phyloP scores from a whole-genome alignment of 2,797 vertebrate species.

The Pitangus sulphuratus region DNA sequence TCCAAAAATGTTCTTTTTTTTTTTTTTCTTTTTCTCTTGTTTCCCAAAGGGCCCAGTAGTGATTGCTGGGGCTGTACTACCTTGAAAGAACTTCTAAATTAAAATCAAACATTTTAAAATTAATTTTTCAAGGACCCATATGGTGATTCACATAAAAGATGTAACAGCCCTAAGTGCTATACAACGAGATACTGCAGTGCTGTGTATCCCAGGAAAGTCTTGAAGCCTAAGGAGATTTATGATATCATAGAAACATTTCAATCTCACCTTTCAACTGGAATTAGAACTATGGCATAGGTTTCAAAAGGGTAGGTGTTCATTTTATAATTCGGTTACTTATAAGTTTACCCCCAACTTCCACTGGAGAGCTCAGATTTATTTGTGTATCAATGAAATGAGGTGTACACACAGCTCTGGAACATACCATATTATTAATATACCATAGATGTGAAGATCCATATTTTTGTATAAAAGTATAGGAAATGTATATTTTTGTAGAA shows the following conservation, averaged over 20 bases:
- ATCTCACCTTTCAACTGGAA: not conserved
- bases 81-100: slow-evolving; percentile 17
- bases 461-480: not conserved
- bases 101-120: slow-evolving; percentile 17
- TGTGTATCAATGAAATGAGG: not conserved
- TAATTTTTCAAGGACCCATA: not conserved
- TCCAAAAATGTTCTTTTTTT: slow-evolving; percentile 43
- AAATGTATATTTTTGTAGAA: not conserved
- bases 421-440: not conserved
- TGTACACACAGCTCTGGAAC: not conserved
- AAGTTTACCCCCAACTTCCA: slow-evolving; percentile 2
- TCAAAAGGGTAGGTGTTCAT: not conserved
- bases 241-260: not conserved
- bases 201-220: not conserved
- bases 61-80: slow-evolving; percentile 50
- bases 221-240: not conserved
- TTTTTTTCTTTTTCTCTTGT: not conserved
- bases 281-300: not conserved
- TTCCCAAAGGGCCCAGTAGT: slow-evolving; percentile 39
- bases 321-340: not conserved
- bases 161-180: not conserved
- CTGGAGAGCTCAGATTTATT: not conserved
- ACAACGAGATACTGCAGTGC: not conserved
- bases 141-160: not conserved
- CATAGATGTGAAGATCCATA: not conserved